These are phyloP conservation scores for Lacanobia oleracea DNA, from an alignment of 2,888 invertebrate species.

Conservation along the genomic window DNA sequence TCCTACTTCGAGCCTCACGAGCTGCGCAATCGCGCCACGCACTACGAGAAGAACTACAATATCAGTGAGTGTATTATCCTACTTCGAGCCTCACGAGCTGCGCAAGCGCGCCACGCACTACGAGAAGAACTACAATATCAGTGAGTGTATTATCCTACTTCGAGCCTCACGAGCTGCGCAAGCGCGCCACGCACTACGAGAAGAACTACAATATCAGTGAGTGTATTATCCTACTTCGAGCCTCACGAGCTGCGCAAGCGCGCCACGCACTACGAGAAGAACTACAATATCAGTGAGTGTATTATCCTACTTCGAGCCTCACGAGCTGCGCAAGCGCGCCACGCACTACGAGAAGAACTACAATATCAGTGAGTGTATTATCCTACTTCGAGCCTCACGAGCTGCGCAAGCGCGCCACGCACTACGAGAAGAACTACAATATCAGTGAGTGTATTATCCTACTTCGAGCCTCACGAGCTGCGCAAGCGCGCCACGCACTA, in stretches of 20 bases:
- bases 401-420: conserved; percentile 95
- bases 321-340: conserved; percentile 96
- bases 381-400: conserved; percentile 99
- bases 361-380: conserved; percentile 97
- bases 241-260: conserved; percentile 96
- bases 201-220: conserved; percentile 98
- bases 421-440: conserved; percentile 98
- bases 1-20: conserved; percentile 99
- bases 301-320: conserved; percentile 98
- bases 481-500: conserved; percentile 96
- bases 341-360: conserved; percentile 98
- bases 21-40: conserved; percentile 95
- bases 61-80: conserved; percentile 97
- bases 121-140: conserved; percentile 98
- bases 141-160: conserved; percentile 97
- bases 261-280: conserved; percentile 97
- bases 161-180: conserved; percentile 97
- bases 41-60: conserved; percentile 98
- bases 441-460: conserved; percentile 97
- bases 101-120: conserved; percentile 96
- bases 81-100: conserved; percentile 98
- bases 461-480: conserved; percentile 98
- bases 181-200: conserved; percentile 97
- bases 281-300: conserved; percentile 97
- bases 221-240: conserved; percentile 98